Conservation (phyloP, 2,113 vertebrate genomes). For the Neolamprologus ventralis region DNA sequence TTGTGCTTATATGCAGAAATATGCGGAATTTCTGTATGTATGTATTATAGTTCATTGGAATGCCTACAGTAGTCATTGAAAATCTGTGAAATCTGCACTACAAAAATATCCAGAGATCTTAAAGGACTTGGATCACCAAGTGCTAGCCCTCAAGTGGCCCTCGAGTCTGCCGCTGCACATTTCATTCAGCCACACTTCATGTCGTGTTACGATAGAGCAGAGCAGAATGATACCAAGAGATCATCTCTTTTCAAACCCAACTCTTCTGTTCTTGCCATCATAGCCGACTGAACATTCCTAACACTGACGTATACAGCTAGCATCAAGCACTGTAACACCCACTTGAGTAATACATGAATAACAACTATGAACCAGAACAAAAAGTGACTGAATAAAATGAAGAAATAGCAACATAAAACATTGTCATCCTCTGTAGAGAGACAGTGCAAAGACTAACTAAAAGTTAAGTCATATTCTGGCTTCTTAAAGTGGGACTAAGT, state of each 20-base stretch:
- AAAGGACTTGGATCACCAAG: neutral
- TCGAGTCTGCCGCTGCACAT: neutral
- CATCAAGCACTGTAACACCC: neutral
- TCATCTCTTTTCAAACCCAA: neutral
- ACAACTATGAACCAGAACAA: neutral
- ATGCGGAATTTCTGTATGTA: rapidly evolving
- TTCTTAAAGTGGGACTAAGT: neutral
- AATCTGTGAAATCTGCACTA: neutral
- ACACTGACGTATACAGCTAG: neutral
- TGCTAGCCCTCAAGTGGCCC: neutral
- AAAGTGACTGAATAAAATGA: neutral
- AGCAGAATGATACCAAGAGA: neutral
- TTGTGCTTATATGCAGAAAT: rapidly evolving
- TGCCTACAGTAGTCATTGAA: neutral
- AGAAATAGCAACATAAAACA: neutral
- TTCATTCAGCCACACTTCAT: neutral
- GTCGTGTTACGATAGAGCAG: neutral
- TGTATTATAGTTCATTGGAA: neutral
- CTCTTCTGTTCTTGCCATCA: neutral
- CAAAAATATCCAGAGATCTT: neutral
- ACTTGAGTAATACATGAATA: neutral
- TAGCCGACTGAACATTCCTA: neutral
- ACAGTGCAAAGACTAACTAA: neutral
- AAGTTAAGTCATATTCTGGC: neutral
- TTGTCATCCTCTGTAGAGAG: neutral